Conservation (phyloP, 1,140 invertebrate species). For the Phymastichus coffea region DNA sequence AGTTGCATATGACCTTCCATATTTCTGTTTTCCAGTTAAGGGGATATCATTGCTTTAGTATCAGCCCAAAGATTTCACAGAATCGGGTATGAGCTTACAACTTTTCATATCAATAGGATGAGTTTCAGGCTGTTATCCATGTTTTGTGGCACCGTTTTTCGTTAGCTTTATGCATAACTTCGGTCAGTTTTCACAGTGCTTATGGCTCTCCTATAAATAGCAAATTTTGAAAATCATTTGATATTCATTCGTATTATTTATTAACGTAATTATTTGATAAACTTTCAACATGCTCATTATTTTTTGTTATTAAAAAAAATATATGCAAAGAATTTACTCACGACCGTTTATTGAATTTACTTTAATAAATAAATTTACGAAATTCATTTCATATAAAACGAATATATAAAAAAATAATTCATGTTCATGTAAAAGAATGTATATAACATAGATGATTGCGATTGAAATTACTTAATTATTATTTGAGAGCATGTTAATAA, state of each 20-base stretch:
- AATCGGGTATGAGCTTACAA: slow-evolving; percentile 45
- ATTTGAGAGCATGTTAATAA: background rate
- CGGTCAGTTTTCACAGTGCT: slow-evolving; percentile 52
- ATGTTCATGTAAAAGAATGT: too few relatives aligned
- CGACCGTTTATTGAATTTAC: too few relatives aligned
- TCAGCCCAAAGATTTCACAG: slow-evolving; percentile 45
- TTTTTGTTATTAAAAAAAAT: too few relatives aligned
- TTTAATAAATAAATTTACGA: too few relatives aligned
- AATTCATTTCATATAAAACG: background rate
- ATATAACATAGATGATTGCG: background rate
- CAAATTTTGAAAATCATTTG: background rate
- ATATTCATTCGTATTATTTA: background rate
- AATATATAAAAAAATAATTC: too few relatives aligned
- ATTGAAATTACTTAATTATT: background rate
- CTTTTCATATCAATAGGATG: slow-evolving; percentile 47
- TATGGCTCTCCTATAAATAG: slow-evolving; percentile 48
- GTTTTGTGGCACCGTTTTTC: slow-evolving; percentile 51
- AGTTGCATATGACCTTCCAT: slow-evolving; percentile 45
- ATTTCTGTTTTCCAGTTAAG: slow-evolving; percentile 44
- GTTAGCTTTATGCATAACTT: slow-evolving; percentile 51
- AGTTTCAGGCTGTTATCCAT: slow-evolving; percentile 48
- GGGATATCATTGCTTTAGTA: slow-evolving; percentile 44
- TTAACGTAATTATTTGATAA: background rate
- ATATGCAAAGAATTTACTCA: too few relatives aligned
- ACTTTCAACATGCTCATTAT: too few relatives aligned